These are phyloP conservation scores for Calliopsis andreniformis DNA, from an alignment of 1,140 invertebrate species.

Conservation along the genomic window DNA sequence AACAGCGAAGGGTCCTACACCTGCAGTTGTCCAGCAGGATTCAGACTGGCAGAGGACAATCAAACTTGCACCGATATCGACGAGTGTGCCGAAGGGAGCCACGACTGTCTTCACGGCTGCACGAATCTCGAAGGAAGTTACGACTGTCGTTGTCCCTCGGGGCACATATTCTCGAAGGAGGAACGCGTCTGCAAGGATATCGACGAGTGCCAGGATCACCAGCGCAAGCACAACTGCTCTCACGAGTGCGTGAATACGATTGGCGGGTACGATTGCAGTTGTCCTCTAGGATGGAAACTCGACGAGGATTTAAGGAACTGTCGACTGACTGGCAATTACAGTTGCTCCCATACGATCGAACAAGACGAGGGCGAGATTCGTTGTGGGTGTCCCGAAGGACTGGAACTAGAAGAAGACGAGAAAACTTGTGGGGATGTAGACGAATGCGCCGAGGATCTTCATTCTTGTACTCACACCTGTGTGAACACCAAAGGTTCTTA, in stretches of 20 bases:
- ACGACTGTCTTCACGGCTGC: constrained; percentile 85
- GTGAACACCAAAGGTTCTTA: constrained; percentile 81
- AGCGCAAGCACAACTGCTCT: constrained; percentile 82
- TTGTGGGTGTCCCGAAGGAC: constrained; percentile 75
- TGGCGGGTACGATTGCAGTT: constrained; percentile 84
- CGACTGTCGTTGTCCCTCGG: constrained; percentile 87
- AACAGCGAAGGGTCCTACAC: constrained; percentile 79
- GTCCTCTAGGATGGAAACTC: constrained; percentile 82
- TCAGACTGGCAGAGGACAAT: constrained; percentile 72
- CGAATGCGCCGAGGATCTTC: constrained; percentile 82
- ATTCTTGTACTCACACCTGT: constrained; percentile 82
- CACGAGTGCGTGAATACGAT: constrained; percentile 85
- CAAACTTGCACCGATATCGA: constrained; percentile 83
- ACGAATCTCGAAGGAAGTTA: constrained; percentile 88
- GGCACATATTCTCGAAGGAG: constrained; percentile 84
- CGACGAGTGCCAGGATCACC: constrained; percentile 78
- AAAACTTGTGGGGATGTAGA: constrained; percentile 82
- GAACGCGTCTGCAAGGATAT: constrained; percentile 74
- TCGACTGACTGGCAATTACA: constrained; percentile 68
- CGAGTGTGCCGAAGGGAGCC: constrained; percentile 86
- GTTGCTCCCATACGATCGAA: constrained; percentile 81
- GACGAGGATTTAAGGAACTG: constrained; percentile 80
- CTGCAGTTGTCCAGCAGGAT: constrained; percentile 79
- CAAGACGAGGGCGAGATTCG: constrained; percentile 62
- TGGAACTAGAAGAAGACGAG: constrained; percentile 79